phyloP scores from a whole-genome alignment of 2,113 vertebrate genomes.

The Forbesichthys papilliferus region DNA sequence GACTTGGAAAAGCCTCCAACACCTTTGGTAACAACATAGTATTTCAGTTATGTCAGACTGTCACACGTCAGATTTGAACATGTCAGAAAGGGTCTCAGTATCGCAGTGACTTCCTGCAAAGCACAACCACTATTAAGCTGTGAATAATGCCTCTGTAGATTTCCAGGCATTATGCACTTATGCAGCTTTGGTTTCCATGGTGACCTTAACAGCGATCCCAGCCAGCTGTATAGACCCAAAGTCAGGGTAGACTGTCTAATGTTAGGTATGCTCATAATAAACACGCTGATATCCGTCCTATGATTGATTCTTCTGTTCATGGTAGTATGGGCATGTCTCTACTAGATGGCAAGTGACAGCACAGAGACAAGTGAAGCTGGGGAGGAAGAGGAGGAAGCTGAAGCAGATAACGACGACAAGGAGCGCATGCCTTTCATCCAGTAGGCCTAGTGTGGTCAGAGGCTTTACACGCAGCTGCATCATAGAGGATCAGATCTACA shows the following conservation, averaged over 20 bases:
- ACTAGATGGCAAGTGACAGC: constrained; percentile 97
- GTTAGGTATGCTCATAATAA: background rate
- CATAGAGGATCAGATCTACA: constrained; percentile 71
- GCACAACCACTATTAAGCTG: no score
- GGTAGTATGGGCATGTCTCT: constrained; percentile 7
- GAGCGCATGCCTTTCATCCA: constrained; percentile 98
- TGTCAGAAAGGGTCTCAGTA: background rate
- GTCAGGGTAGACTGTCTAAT: background rate
- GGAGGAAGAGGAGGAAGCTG: constrained; percentile 96
- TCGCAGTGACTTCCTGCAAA: no score
- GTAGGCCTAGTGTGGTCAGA: constrained; percentile 65
- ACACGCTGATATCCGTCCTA: background rate
- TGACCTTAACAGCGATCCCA: constrained; percentile 28
- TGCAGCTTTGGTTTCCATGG: constrained; percentile 50
- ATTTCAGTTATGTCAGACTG: background rate
- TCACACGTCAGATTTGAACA: background rate
- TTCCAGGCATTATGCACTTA: constrained; percentile 16
- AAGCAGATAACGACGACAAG: constrained; percentile 95
- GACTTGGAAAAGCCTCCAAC: constrained; percentile 96
- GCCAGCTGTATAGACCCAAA: background rate
- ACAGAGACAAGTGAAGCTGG: constrained; percentile 98
- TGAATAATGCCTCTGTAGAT: background rate
- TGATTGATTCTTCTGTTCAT: no score
- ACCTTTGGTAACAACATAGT: constrained; percentile 83
- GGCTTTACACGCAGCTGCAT: constrained; percentile 23